Evolutionary conservation across 2,888 invertebrate species (phyloP).

Genomic region (Lacanobia oleracea): DNA sequence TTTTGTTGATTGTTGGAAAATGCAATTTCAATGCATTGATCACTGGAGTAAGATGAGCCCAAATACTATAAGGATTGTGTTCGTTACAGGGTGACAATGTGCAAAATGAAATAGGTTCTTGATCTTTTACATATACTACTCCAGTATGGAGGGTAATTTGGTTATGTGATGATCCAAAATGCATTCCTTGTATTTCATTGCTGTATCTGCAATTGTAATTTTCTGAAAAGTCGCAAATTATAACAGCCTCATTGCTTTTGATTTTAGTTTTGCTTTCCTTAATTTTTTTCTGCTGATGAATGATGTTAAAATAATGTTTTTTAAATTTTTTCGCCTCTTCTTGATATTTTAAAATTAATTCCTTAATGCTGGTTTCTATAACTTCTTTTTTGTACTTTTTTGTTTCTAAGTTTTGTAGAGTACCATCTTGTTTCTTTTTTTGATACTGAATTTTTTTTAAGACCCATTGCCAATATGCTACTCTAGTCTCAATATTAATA

Average conservation of each 20-base stretch:
- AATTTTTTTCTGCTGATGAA: conserved; percentile 9
- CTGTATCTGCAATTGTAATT: conserved; percentile 35
- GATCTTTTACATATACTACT: conserved; percentile 16
- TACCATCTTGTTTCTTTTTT: conserved; percentile 24
- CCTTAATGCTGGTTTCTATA: conserved; percentile 17
- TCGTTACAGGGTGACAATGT: conserved; percentile 32
- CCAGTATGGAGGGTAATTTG: conserved; percentile 42
- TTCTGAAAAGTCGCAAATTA: conserved; percentile 32
- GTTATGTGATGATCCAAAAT: conserved; percentile 37
- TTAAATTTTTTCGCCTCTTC: conserved; percentile 18
- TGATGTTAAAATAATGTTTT: conserved; percentile 12
- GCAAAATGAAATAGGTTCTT: conserved; percentile 31
- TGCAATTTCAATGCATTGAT: conserved; percentile 16
- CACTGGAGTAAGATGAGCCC: conserved; percentile 48
- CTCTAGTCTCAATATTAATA: conserved; percentile 10
- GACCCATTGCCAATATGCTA: conserved; percentile 21
- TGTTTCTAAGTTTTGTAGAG: conserved; percentile 4
- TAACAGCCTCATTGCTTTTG: conserved; percentile 15
- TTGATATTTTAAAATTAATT: conserved; percentile 24
- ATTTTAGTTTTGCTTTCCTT: conserved; percentile 10
- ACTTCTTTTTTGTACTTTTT: conserved; percentile 13
- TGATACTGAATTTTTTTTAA: conserved; percentile 18
- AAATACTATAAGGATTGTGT: conserved; percentile 44
- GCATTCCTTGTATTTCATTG: conserved; percentile 40
- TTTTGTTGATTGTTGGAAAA: conserved; percentile 20